These are phyloP conservation scores for Danio rerio DNA, from an alignment of 2,113 vertebrate genomes.

Conservation along the genomic window GRCz12tu NC_133177.1:10546501-10547000, in stretches of 20 bases:
- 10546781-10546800: slow-evolving; percentile 56
- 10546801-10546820: slow-evolving; percentile 38
- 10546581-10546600: slow-evolving; percentile 95
- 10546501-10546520: slow-evolving; percentile 92
- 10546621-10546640: slow-evolving; percentile 99
- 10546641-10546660: slow-evolving; percentile 93
- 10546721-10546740: slow-evolving; percentile 70
- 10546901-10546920: not conserved
- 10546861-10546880: not conserved
- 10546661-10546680: slow-evolving; percentile 90
- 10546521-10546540: slow-evolving; percentile 90
- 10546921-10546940: not conserved
- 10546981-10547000: not conserved
- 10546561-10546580: slow-evolving; percentile 99
- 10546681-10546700: slow-evolving; percentile 81
- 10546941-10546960: not conserved
- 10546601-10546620: slow-evolving; percentile 98
- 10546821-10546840: slow-evolving; percentile 22
- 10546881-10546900: not conserved
- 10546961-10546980: not conserved
- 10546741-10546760: slow-evolving; percentile 68
- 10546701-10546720: slow-evolving; percentile 61
- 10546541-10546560: slow-evolving; percentile 99
- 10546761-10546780: slow-evolving; percentile 53
- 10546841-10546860: not conserved